Base-by-base conservation (phyloP, 2,113 vertebrate genomes). In the Xiphorhynchus elegans region DNA sequence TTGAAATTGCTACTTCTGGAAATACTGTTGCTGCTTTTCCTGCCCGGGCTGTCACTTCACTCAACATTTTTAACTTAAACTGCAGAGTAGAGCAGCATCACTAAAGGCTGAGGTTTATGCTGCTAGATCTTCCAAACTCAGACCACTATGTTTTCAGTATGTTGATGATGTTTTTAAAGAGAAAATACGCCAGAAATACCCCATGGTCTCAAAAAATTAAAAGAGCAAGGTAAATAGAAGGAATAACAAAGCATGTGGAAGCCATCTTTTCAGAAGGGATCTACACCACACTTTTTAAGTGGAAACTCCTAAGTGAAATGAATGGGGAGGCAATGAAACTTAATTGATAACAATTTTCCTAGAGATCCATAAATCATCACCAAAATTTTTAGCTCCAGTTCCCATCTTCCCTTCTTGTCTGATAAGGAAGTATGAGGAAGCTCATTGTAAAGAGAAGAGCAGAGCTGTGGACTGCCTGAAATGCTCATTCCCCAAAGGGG, bases 1-100 rank as follows among this genome's bases (percentile, higher is more conserved):
- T 92, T 95, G 96, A 97, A 97, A 97, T 94, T 87, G 83, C 42
- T 89, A 52, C 90, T 81, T 88, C 87, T 96, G 86, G 84, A 91
- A 95, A 74, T 90, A 67, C 76, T 75, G 44, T 90, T 95, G 73
- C 82, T 94, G 76, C 89, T 93, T 96, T 87, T 96, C 29, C 60
- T 94, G 91, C 87, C 84, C 73, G 60, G 49, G 53, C 66, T 97
- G 90, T 95, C 87, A 93, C 89, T 90, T 97, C 87, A 24, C 64
- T 92, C 87, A 62, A 64, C 59, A 87, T 25, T 95, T 92, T 96
- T 79, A 82, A 52, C 79, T 93, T 93, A 89, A 91, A 95, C 67
- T 4, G 2, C 49, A 76, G 42, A 76, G 52, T 66, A 35, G 47
- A 40, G 56, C 50, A 86, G 76, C 70, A 81, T 89, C 53, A 46